Evolutionary conservation across 2,113 vertebrate species (phyloP), one percentile per base, ranked within the genome.

Genomic region (Tursiops truncatus): DNA sequence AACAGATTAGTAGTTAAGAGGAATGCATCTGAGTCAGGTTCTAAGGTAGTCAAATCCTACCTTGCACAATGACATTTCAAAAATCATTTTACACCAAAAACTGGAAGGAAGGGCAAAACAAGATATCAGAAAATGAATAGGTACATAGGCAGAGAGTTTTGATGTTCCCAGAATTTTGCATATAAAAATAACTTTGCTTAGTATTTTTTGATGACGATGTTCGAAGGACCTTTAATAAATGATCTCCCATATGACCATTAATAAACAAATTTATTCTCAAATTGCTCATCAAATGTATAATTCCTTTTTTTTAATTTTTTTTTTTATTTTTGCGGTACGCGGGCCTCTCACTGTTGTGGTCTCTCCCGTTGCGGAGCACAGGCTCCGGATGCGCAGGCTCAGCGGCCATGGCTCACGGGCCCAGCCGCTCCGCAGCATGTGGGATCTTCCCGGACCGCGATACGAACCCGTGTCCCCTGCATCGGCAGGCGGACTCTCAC

Each of bases 111-210:
- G 50, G 36, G 38, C 87, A 97, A 96, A 0, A n/a, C 71, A 96
- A 97, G 63, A 95, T 89, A 63, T 71, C n/a, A 70, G 58, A 92
- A 96, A 97, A 86, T 31, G 58, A 96, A 97, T 81, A 77, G 74
- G 2, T 50, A 21, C 17, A 28, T 0, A 63, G 53, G n/a, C 70
- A 63, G 25, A 77, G 21, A 31, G 31, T 79, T 89, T 28, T 41
- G n/a, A 65, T 80, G 14, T 36, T 73, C 6, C 10, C 65, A 84
- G 53, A 38, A 73, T 58, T 89, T 92, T 63, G 63, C 36, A 85
- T 10, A 60, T 60, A 80, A 31, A 65, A 28, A 6, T 68, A 79
- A 65, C 20, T 25, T 79, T 53, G 71, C 15, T 87, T 62, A 67
- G 25, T 88, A 79, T 26, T 70, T 92, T 91, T 83, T 94, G 15